Percentiles rank a stretch among this genome's conserved stretches.
These are phyloP conservation scores for Todus mexicanus DNA, from an alignment of 2,797 vertebrate species.

Conservation along the genomic window DNA sequence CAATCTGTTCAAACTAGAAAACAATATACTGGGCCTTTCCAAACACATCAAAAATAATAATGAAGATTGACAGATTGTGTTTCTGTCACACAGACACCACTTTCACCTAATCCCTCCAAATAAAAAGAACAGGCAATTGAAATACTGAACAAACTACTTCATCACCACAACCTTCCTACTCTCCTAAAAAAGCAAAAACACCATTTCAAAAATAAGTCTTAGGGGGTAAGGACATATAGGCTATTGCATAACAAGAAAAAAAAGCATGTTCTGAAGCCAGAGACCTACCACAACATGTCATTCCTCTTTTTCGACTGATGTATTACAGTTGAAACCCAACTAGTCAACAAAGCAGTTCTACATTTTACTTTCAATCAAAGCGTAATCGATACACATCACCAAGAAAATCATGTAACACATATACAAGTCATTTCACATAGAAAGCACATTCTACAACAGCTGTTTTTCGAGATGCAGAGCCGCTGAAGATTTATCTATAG, in stretches of 20 bases:
- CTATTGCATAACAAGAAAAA: neutral
- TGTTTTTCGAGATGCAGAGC: neutral
- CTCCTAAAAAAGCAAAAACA: neutral
- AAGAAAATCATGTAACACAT: neutral
- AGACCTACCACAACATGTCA: neutral
- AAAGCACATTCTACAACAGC: neutral
- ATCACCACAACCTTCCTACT: neutral
- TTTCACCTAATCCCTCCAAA: neutral
- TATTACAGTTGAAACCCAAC: neutral
- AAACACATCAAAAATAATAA: neutral
- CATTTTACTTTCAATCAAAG: neutral
- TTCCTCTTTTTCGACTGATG: no score
- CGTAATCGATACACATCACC: neutral
- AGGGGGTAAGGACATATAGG: neutral
- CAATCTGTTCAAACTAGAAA: neutral
- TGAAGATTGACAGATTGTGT: neutral
- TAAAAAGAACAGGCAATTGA: neutral
- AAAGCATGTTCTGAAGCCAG: neutral
- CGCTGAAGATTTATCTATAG: neutral
- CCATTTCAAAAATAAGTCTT: neutral
- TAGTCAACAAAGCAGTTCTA: neutral
- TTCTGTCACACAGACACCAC: neutral
- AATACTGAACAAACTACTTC: neutral
- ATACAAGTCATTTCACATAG: neutral
- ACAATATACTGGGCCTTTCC: neutral